Percentiles rank a stretch among this genome's conserved stretches.
These are phyloP conservation scores for Erpornis zantholeuca DNA, from an alignment of 2,113 vertebrate genomes.

Conservation along the genomic window DNA sequence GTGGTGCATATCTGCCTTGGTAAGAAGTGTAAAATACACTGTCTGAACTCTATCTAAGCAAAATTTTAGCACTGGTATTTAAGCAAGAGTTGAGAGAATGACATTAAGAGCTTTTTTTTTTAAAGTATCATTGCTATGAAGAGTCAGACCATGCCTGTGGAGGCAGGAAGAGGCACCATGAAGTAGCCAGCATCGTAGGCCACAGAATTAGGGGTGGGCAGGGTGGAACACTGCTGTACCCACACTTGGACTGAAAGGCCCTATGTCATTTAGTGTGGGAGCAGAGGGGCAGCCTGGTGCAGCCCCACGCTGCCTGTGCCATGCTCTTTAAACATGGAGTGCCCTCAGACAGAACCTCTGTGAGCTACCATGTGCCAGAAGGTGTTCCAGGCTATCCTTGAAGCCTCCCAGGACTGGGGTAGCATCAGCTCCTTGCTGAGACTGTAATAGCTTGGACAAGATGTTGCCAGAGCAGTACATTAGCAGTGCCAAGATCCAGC, in stretches of 20 bases:
- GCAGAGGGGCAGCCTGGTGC: background rate
- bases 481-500: background rate
- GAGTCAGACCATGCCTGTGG: background rate
- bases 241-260: background rate
- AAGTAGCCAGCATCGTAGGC: background rate
- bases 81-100: background rate
- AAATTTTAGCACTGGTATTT: background rate
- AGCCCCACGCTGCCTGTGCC: fast-evolving
- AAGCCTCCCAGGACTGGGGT: background rate
- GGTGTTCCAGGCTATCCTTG: background rate
- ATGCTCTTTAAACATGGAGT: fast-evolving
- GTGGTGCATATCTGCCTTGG: background rate
- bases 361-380: background rate
- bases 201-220: background rate
- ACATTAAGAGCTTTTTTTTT: background rate
- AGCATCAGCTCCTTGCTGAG: background rate
- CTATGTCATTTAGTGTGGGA: fast-evolving
- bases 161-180: background rate
- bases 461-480: background rate
- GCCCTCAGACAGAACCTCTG: background rate
- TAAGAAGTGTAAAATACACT: background rate
- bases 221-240: background rate
- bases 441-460: fast-evolving
- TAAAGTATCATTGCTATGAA: background rate
- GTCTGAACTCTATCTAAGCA: background rate